These are phyloP conservation scores for Onychomys arenicola DNA, from an alignment of 2,797 vertebrate species.

Conservation along the genomic window DNA sequence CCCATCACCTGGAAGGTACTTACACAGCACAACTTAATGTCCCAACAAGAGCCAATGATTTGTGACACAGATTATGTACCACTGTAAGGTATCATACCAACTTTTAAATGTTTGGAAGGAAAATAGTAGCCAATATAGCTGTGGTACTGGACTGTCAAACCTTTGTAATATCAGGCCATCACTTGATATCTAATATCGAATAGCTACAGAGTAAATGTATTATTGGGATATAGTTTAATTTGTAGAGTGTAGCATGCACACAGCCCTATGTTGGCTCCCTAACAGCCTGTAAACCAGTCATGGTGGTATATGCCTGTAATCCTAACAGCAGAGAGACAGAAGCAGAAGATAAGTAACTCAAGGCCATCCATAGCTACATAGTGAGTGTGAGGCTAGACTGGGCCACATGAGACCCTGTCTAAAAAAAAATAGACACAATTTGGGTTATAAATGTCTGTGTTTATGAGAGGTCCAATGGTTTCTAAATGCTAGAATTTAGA, in stretches of 20 bases:
- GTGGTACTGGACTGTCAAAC: background rate
- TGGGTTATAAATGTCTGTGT: slow-evolving; percentile 22
- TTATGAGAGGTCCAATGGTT: slow-evolving; percentile 20
- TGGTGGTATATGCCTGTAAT: background rate
- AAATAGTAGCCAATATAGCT: background rate
- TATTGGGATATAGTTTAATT: background rate
- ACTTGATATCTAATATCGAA: background rate
- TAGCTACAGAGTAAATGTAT: background rate
- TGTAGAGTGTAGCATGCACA: background rate
- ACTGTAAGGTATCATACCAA: background rate
- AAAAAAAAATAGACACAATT: background rate
- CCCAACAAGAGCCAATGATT: slow-evolving; percentile 42
- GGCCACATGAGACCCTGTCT: background rate
- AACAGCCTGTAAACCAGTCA: background rate
- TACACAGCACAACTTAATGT: slow-evolving; percentile 16
- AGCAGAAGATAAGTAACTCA: background rate
- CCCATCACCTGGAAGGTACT: background rate
- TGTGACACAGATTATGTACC: background rate
- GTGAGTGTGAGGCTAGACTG: background rate
- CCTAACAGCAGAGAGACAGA: background rate
- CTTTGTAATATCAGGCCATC: background rate
- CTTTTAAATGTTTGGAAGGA: slow-evolving; percentile 20
- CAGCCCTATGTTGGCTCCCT: background rate
- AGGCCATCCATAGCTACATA: background rate
- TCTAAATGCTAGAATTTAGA: slow-evolving; percentile 35